phyloP scores from a whole-genome alignment of 2,113 vertebrate species.

The Phyllostomus hastatus region DNA sequence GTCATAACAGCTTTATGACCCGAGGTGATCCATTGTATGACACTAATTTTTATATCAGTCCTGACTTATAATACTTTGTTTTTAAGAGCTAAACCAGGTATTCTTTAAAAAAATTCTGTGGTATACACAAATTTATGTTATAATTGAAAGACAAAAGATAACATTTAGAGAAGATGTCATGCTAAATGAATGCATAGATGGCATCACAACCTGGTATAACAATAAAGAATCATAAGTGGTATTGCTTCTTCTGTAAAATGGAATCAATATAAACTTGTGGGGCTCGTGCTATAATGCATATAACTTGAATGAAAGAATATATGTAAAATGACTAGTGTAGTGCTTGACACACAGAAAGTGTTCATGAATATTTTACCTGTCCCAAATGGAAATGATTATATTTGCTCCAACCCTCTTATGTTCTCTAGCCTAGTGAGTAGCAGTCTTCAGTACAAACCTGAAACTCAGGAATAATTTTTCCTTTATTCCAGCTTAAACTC shows the following conservation, averaged over 20 bases:
- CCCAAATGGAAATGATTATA: background rate
- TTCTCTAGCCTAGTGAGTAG: background rate
- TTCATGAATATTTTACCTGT: background rate
- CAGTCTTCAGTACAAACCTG: background rate
- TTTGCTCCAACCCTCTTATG: background rate
- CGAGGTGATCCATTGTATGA: conserved; percentile 20
- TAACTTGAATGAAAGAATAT: background rate
- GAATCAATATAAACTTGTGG: background rate
- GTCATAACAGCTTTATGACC: background rate
- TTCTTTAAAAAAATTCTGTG: background rate
- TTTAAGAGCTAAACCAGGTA: background rate
- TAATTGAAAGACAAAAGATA: background rate
- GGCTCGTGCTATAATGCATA: background rate
- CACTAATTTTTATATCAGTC: conserved; percentile 31
- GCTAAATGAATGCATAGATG: background rate
- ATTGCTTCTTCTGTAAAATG: background rate
- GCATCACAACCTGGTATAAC: background rate
- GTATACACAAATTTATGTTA: background rate
- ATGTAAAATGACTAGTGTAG: background rate
- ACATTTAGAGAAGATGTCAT: background rate
- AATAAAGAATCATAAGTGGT: background rate
- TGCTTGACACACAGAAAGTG: background rate
- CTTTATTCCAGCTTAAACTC: background rate
- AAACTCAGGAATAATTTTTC: background rate
- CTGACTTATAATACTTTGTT: conserved; percentile 4